Evolutionary conservation across 2,797 vertebrate species (phyloP), one percentile per base, ranked within the genome.

Genomic region (Danio albolineatus): DNA sequence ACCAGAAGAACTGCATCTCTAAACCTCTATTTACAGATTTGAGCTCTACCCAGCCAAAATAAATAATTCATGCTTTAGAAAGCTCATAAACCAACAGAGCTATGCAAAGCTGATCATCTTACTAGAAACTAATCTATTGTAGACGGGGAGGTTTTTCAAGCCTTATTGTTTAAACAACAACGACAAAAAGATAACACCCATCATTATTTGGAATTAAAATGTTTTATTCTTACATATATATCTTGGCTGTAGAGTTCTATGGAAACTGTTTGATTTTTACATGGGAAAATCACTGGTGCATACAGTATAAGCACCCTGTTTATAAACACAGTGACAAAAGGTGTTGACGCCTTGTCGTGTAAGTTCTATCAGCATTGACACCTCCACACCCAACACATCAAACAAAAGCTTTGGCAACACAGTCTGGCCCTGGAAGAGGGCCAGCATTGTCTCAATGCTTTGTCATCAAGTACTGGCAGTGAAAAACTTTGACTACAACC

Each of bases 231-330:
- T 85, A 82, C 84, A 1, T 28, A 28, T 86, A 85, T 89, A 79
- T 86, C 79, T 73, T 64, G 38, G 46, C 84, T 88, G 84, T 88
- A 85, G 90, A 91, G 90, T 94, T 85, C 92, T 94, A 94, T 94
- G 92, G 94, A 92, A 95, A 96, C 94, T 89, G 88, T 90, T 89
- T 84, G 90, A 96, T 95, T 95, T 93, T 91, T 84, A 81, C 85
- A 6, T 8, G 28, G 10, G 77, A 93, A 92, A 94, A 94, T 94
- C 90, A 93, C 77, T 86, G 85, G 89, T 71, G 1, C 43, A 87
- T 80, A 12, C 10, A 51, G 48, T 51, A 83, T 69, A 91, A 86
- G 81, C 83, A 82, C 87, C 85, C 46, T 19, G 86, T 92, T 91
- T 86, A 88, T 72, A 79, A 89, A 85, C 84, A 87, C 84, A 86